Evolutionary conservation across 2,888 invertebrate species (phyloP).

Genomic region (Suillia variegata): DNA sequence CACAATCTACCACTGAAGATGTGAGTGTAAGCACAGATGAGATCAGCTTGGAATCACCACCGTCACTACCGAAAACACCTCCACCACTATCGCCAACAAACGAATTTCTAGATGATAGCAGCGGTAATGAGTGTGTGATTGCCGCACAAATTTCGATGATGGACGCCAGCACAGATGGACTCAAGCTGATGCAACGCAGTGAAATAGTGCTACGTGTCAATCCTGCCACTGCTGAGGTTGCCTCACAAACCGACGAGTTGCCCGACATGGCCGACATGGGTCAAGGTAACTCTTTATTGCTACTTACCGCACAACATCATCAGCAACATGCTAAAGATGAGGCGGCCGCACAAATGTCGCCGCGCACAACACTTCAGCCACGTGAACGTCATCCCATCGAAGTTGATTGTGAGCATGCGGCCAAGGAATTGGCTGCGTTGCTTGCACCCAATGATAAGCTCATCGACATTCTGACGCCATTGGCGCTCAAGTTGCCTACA

Average conservation of each 20-base stretch:
- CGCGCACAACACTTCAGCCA: constrained; percentile 58
- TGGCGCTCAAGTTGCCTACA: constrained; percentile 52
- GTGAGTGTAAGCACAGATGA: background rate
- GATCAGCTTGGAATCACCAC: background rate
- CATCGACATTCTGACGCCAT: constrained; percentile 65
- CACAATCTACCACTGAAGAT: background rate
- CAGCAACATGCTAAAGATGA: constrained; percentile 42
- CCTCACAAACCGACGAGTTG: constrained; percentile 66
- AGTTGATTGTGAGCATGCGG: constrained; percentile 77
- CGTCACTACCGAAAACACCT: constrained; percentile 25
- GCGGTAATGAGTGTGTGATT: constrained; percentile 22
- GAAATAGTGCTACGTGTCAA: constrained; percentile 69
- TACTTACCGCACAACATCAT: constrained; percentile 34
- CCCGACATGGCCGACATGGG: constrained; percentile 50
- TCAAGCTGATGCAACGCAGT: constrained; percentile 68
- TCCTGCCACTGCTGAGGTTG: constrained; percentile 68
- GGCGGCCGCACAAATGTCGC: constrained; percentile 23
- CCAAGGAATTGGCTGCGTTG: constrained; percentile 68
- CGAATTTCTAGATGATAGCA: background rate
- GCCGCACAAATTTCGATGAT: constrained; percentile 34
- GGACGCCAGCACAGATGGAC: constrained; percentile 49
- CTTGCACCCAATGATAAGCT: constrained; percentile 69
- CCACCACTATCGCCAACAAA: constrained; percentile 16
- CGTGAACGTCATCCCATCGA: constrained; percentile 74
- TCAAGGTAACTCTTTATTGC: no score